Evolutionary conservation across 2,888 invertebrate genomes (phyloP).

Genomic region (Phoenoteleia sp.): DNA sequence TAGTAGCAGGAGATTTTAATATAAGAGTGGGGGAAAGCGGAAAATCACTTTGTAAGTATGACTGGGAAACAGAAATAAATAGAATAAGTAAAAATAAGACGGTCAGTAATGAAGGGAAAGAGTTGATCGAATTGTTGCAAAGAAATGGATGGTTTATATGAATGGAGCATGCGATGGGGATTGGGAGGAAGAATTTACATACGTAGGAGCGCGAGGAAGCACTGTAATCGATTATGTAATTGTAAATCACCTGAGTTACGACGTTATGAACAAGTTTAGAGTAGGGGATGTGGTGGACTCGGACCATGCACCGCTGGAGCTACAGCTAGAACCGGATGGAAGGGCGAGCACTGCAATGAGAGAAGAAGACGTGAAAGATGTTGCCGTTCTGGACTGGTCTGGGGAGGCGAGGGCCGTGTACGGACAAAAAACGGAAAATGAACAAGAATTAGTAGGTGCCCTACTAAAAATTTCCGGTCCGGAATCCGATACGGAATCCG

Average conservation of each 20-base stretch:
- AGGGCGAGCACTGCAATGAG: neutral
- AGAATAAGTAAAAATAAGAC: slow-evolving; percentile 16
- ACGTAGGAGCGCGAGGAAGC: slow-evolving; percentile 40
- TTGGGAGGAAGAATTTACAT: slow-evolving; percentile 64
- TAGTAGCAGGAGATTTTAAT: slow-evolving; percentile 25
- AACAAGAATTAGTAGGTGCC: no score
- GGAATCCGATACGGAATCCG: no score
- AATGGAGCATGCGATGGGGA: slow-evolving; percentile 59
- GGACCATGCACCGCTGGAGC: slow-evolving; percentile 47
- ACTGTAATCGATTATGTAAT: slow-evolving; percentile 69
- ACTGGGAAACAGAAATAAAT: neutral
- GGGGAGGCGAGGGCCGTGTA: neutral
- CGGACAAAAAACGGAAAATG: no score
- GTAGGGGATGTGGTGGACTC: slow-evolving; percentile 51
- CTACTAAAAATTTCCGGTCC: no score
- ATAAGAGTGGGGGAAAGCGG: slow-evolving; percentile 37
- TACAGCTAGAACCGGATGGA: neutral
- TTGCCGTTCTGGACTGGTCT: neutral
- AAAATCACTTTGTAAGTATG: neutral
- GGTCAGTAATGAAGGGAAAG: slow-evolving; percentile 36
- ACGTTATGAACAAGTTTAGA: slow-evolving; percentile 16
- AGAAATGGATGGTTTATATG: slow-evolving; percentile 48
- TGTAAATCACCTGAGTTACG: slow-evolving; percentile 24
- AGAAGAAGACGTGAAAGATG: neutral
- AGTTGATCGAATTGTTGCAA: slow-evolving; percentile 34